Evolutionary conservation across 1,140 invertebrate genomes (phyloP), one percentile per base, ranked within the genome.

Genomic region (Pectinophora gossypiella): DNA sequence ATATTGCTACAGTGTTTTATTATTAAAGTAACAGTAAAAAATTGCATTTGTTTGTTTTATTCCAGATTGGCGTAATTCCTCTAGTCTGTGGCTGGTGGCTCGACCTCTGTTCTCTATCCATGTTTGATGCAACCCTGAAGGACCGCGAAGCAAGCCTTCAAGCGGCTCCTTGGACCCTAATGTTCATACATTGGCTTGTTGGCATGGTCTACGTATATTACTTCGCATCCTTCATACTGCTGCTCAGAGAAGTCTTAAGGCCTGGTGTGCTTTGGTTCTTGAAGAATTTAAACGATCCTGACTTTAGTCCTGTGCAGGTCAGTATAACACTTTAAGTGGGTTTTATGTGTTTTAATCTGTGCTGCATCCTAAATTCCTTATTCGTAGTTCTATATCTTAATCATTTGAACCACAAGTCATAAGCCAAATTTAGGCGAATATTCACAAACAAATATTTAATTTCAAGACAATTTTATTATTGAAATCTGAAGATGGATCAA

Each of bases 181-280:
- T 99, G 91, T 99, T 99, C 73, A 94, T 99, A 46, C 98, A 99
- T 84, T 99, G 98, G 98, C 91, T 99, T 7, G 95, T 98, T n/a
- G 98, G 98, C 48, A 99, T 99, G 97, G 94, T 99, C 1, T 99
- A 99, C 83, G 97, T 99, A 12, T 99, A 99, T 84, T 99, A 99
- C 87, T 99, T 99, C 78, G 98, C 98, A 6, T 99, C 97, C 0
- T 99, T 99, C 75, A 96, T 99, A 27, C 89, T 99, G 0, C 87
- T 99, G 0, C 82, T 99, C 2, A 89, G 98, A 42, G 98, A 99
- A 88, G 96, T 99, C 2, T 76, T 99, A 5, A 89, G 98, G 46
- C 98, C 98, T 0, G 98, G 98, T 0, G 97, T 99, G 0, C 88
- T 99, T 0, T 99, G 97, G 97, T 99, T 99, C 77, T 87, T 98